Evolutionary conservation across 2,888 invertebrate species (phyloP).

Genomic region (Thymelicus sylvestris): DNA sequence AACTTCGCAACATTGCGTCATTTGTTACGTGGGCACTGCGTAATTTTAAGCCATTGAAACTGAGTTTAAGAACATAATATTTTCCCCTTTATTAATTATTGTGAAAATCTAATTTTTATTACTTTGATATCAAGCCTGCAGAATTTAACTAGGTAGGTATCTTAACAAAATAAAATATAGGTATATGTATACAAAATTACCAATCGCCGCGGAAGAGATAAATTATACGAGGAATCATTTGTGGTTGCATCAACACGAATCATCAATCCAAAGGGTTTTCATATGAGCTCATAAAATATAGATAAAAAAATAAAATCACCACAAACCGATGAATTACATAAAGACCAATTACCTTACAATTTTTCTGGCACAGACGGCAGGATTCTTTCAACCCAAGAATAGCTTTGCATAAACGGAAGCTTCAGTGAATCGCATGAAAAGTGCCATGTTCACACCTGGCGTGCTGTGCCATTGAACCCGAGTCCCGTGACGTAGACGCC

Average conservation of each 20-base stretch:
- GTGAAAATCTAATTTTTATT: no score
- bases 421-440: slow-evolving; percentile 24
- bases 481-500: slow-evolving; percentile 28
- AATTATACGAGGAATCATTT: no score
- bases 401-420: slow-evolving; percentile 17
- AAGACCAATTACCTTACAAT: not conserved
- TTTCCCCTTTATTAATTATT: not conserved
- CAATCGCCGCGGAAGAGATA: no score
- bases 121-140: no score
- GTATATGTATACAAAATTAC: no score
- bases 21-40: not conserved
- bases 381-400: slow-evolving; percentile 4
- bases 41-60: not conserved
- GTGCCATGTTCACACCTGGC: slow-evolving; percentile 31
- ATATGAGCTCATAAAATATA: not conserved
- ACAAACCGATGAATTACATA: not conserved
- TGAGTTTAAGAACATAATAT: not conserved
- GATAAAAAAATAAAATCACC: not conserved
- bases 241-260: no score
- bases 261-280: no score
- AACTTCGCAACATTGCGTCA: not conserved
- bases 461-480: slow-evolving; percentile 34
- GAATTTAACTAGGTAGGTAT: no score
- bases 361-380: not conserved
- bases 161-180: no score